phyloP scores from a whole-genome alignment of 2,888 invertebrate genomes.

The Schrankia costaestrigalis region DNA sequence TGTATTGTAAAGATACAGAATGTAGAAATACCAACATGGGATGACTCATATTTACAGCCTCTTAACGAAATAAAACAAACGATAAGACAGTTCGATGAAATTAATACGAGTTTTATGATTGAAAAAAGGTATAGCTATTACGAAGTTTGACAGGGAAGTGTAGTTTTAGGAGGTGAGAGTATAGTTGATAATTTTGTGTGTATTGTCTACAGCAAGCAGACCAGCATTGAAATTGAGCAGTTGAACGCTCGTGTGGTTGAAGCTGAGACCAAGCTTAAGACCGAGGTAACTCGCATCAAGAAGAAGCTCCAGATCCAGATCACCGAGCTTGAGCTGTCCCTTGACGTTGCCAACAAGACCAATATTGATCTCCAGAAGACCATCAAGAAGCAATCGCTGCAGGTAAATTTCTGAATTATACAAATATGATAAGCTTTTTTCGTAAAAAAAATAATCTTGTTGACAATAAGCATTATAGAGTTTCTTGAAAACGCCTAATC shows the following conservation, averaged over 20 bases:
- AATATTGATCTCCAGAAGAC: conserved; percentile 98
- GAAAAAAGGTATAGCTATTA: conserved; percentile 82
- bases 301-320: conserved; percentile 99
- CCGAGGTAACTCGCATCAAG: conserved; percentile 97
- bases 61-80: conserved; percentile 82
- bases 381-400: conserved; percentile 97
- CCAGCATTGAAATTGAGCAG: conserved; percentile 98
- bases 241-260: conserved; percentile 96
- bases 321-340: conserved; percentile 96
- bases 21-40: conserved; percentile 61
- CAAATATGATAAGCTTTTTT: too few relatives aligned
- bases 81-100: conserved; percentile 82
- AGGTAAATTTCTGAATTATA: conserved; percentile 68
- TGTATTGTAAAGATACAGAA: conserved; percentile 59
- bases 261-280: conserved; percentile 97
- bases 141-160: neutral
- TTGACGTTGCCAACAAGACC: conserved; percentile 99
- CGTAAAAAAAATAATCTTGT: too few relatives aligned
- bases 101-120: conserved; percentile 79
- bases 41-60: conserved; percentile 81
- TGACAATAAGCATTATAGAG: too few relatives aligned
- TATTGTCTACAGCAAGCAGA: conserved; percentile 89
- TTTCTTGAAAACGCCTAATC: too few relatives aligned
- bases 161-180: neutral
- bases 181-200: conserved; percentile 10